Evolutionary conservation across 2,888 invertebrate genomes (phyloP), one percentile per base, ranked within the genome.

Genomic region (Mantis religiosa): DNA sequence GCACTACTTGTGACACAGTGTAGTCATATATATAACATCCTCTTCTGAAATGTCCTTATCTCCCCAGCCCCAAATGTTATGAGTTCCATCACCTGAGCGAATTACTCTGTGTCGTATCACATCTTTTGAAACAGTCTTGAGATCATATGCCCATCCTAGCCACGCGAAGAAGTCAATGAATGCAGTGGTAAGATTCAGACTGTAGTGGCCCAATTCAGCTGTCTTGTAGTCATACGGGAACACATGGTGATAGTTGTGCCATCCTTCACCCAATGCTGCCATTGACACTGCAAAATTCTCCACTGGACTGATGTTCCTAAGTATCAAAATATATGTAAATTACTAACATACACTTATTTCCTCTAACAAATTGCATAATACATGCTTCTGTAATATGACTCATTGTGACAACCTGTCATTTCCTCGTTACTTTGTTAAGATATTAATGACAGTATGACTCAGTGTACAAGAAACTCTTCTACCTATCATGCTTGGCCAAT

Each of bases 131-230:
- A 97, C 97, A 0, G 96, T 96, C 93, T 97, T 98, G 91, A 97
- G 93, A 92, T 98, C 98, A 92, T 98, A 98, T 0, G 97, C 98
- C 96, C 96, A 97, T 27, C 98, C 98, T 90, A 98, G 93, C 92
- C 95, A 95, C 7, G 93, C 93, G 92, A 93, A 93, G 84, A 92
- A 91, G 91, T 94, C 94, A 90, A 94, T 94, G 90, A 94, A 93
- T 20, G 92, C 88, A 8, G 94, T 93, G 6, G 94, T 93, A 6
- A 93, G 89, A 90, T 94, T 94, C 34, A 93, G 90, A 25, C 94
- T 93, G 89, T 96, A 94, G 88, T 94, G 93, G 0, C 91, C 91
- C 84, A 91, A 87, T 94, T 92, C 93, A 93, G 71, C 94, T 93
- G 91, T 93, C 92, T 83, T 92, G 92, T 89, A 92, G 90, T 89